Conservation (phyloP, 2,888 invertebrate species). For the Tuberolachnus salignus region DNA sequence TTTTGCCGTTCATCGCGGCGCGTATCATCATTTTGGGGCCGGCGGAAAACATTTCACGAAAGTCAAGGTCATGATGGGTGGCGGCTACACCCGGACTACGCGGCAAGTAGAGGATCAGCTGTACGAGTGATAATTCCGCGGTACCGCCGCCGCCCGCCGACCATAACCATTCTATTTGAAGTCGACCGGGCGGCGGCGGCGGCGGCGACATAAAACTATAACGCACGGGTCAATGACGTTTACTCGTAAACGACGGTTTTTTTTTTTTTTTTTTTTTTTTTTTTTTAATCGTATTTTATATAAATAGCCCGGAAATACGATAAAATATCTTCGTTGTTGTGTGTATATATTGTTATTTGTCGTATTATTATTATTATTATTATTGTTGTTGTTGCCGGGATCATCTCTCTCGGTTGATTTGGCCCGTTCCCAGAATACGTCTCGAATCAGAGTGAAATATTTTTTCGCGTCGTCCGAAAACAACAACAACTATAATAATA, state of each 20-base stretch:
- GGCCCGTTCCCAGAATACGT: constrained; percentile 41
- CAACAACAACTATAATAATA: constrained; percentile 25
- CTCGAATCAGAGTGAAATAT: constrained; percentile 24
- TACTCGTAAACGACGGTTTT: constrained; percentile 49
- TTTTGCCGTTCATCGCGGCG: constrained; percentile 59
- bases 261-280: no score
- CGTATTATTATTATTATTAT: no score
- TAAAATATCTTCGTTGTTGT: constrained; percentile 23
- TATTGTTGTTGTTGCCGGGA: constrained; percentile 21
- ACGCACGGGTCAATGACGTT: constrained; percentile 56
- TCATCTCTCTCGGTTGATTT: constrained; percentile 31
- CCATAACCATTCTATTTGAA: constrained; percentile 52
- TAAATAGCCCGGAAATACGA: constrained; percentile 42
- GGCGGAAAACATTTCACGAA: constrained; percentile 46
- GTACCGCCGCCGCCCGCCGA: constrained; percentile 21
- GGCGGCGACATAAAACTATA: constrained; percentile 56
- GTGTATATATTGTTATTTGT: constrained; percentile 21
- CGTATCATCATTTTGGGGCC: constrained; percentile 48
- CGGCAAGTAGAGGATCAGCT: constrained; percentile 55
- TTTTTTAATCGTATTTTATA: constrained; percentile 47
- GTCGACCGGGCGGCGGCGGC: constrained; percentile 47
- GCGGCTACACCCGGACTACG: constrained; percentile 16
- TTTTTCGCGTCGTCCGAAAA: constrained; percentile 17
- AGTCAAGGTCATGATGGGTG: constrained; percentile 56
- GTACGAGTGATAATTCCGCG: constrained; percentile 54